Percentiles rank a stretch among this genome's conserved stretches.
phyloP scores from a whole-genome alignment of 2,888 invertebrate genomes.

The Dicycla oo region DNA sequence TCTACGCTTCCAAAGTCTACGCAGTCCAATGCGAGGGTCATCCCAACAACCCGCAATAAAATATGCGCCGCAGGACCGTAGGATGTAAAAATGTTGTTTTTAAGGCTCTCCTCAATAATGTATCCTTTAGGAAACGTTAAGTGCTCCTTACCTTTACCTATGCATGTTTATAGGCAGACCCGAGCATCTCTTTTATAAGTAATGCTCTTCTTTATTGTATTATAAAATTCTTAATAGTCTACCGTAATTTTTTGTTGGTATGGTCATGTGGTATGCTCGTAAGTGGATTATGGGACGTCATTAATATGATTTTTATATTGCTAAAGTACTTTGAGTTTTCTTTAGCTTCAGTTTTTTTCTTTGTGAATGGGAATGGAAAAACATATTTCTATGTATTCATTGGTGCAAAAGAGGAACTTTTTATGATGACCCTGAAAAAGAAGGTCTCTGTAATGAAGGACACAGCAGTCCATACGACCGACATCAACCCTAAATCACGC shows the following conservation, averaged over 20 bases:
- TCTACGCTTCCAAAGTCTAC: constrained; percentile 73
- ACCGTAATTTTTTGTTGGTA: constrained; percentile 59
- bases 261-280: constrained; percentile 33
- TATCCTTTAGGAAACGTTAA: constrained; percentile 86
- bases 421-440: constrained; percentile 19
- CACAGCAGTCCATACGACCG: constrained; percentile 36
- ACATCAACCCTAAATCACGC: constrained; percentile 54
- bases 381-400: no score
- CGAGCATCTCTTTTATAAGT: constrained; percentile 63
- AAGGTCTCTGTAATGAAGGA: constrained; percentile 13
- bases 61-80: constrained; percentile 86
- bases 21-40: constrained; percentile 85
- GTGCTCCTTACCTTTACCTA: constrained; percentile 79
- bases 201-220: constrained; percentile 63
- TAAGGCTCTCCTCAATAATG: constrained; percentile 86
- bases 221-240: constrained; percentile 65
- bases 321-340: background rate
- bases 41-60: constrained; percentile 87
- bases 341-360: no score
- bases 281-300: constrained; percentile 12
- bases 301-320: constrained; percentile 32
- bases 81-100: constrained; percentile 90
- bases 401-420: no score
- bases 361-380: no score
- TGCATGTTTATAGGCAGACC: constrained; percentile 69